Percentiles rank a stretch among this genome's conserved stretches.
Conservation (phyloP, 2,888 invertebrate genomes). For the Drosophila koepferae region DNA sequence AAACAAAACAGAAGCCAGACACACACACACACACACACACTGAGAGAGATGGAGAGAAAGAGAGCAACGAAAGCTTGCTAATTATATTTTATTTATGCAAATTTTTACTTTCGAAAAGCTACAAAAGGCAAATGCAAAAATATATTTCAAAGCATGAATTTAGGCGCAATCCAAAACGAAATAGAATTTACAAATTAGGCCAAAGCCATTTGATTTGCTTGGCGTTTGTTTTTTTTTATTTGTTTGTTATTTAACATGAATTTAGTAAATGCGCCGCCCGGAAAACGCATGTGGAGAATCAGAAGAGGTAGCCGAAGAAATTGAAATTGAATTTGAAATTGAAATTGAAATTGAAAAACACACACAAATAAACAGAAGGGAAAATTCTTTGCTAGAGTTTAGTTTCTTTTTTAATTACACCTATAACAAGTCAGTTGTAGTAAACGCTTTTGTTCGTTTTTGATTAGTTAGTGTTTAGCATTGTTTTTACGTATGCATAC, state of each 20-base stretch:
- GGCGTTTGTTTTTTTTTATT: conserved; percentile 11
- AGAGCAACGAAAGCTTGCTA: conserved; percentile 28
- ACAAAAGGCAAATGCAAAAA: conserved; percentile 47
- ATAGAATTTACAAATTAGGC: conserved; percentile 31
- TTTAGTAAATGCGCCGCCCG: conserved; percentile 62
- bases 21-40: conserved; percentile 30
- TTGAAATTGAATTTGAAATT: conserved; percentile 1
- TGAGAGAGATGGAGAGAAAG: conserved; percentile 1
- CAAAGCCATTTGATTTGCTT: conserved; percentile 38
- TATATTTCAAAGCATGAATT: conserved; percentile 69
- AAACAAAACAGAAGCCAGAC: conserved; percentile 58
- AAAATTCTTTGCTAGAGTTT: conserved; percentile 71
- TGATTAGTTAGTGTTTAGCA: conserved; percentile 46
- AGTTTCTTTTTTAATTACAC: conserved; percentile 66
- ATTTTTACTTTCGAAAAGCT: conserved; percentile 60
- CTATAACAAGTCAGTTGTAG: conserved; percentile 71
- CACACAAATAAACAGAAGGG: conserved; percentile 26
- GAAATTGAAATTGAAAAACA: conserved; percentile 14
- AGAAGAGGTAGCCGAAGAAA: background rate
- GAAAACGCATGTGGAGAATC: background rate
- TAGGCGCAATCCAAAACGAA: conserved; percentile 66
- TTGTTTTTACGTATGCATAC: conserved; percentile 54
- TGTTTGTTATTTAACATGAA: conserved; percentile 34
- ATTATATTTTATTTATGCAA: conserved; percentile 47
- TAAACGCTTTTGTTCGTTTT: conserved; percentile 70